Percentiles rank a stretch among this genome's conserved stretches.
phyloP scores from a whole-genome alignment of 1,140 invertebrate species.

The Drosophila chauvacae region DNA sequence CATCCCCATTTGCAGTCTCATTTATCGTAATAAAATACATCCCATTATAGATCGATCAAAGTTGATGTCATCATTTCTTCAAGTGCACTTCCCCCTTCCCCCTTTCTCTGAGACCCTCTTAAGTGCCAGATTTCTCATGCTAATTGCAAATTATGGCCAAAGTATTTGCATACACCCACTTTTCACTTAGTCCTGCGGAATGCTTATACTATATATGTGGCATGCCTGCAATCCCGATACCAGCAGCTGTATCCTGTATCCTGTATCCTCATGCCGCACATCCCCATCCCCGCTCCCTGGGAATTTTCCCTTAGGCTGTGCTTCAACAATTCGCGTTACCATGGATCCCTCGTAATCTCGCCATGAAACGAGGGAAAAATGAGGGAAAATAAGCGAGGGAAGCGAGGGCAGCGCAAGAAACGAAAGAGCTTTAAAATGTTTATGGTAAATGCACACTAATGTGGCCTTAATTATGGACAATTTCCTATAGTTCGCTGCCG shows the following conservation, averaged over 20 bases:
- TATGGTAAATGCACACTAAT: constrained; percentile 17
- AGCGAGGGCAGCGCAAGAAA: neutral
- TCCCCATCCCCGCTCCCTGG: neutral
- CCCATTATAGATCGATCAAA: neutral
- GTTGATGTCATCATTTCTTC: neutral
- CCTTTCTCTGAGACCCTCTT: neutral
- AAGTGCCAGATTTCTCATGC: constrained; percentile 58
- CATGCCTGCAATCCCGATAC: constrained; percentile 10
- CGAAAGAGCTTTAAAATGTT: constrained; percentile 4
- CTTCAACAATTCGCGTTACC: constrained; percentile 22
- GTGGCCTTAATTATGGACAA: constrained; percentile 14
- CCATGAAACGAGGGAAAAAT: constrained; percentile 11
- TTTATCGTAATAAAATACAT: neutral
- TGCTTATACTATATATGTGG: constrained; percentile 11
- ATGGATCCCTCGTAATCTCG: constrained; percentile 25
- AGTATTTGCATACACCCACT: constrained; percentile 23
- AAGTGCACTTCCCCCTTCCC: neutral
- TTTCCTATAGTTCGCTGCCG: constrained; percentile 3
- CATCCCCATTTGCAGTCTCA: neutral
- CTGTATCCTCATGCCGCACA: neutral
- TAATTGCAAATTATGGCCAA: constrained; percentile 53
- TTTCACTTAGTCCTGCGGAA: constrained; percentile 23
- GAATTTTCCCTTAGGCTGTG: neutral
- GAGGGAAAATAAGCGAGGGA: neutral
- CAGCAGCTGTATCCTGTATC: neutral